Conservation (phyloP, 2,113 vertebrate genomes). For the Carassius auratus region DNA sequence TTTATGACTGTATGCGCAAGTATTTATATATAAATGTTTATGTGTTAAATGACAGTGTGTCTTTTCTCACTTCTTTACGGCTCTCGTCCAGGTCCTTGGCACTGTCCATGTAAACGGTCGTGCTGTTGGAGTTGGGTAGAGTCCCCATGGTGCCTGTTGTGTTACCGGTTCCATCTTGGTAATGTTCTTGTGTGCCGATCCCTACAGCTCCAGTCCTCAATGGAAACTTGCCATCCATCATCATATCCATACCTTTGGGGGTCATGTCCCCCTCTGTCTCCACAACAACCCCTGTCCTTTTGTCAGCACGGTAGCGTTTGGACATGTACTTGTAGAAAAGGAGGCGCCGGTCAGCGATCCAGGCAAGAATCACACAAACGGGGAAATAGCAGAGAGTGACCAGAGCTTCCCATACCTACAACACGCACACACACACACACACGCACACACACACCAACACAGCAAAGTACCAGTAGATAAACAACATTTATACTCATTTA, state of each 20-base stretch:
- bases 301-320: constrained; percentile 93
- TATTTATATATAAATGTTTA: not conserved
- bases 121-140: constrained; percentile 71
- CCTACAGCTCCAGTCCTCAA: constrained; percentile 54
- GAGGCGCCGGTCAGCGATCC: constrained; percentile 92
- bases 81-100: constrained; percentile 88
- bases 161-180: constrained; percentile 58
- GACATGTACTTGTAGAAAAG: constrained; percentile 98
- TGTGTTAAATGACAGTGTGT: not conserved
- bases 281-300: constrained; percentile 90
- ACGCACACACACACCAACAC: not conserved
- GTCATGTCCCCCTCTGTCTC: constrained; percentile 87
- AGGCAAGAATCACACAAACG: constrained; percentile 89
- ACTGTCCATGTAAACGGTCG: constrained; percentile 77
- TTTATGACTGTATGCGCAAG: not conserved
- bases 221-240: constrained; percentile 81
- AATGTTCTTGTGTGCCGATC: constrained; percentile 55
- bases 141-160: constrained; percentile 12
- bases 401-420: constrained; percentile 89
- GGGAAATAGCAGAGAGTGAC: constrained; percentile 93
- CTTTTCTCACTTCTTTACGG: constrained; percentile 82
- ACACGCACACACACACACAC: not conserved
- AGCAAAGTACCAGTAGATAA: constrained; percentile 6
- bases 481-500: not conserved
- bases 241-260: constrained; percentile 83